These are phyloP conservation scores for Drosophila leonis DNA, from an alignment of 2,888 invertebrate genomes.

Conservation along the genomic window DNA sequence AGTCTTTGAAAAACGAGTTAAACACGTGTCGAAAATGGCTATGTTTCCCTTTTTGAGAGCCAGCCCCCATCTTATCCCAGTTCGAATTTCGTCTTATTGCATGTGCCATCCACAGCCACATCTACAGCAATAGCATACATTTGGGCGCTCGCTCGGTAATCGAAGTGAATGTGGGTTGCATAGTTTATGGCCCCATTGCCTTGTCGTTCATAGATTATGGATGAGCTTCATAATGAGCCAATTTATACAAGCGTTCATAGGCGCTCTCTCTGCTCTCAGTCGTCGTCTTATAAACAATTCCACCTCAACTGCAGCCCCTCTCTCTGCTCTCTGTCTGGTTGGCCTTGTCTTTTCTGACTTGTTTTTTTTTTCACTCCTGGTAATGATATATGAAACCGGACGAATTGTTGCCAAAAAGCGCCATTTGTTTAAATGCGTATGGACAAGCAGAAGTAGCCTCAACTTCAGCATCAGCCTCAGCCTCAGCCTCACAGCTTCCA, in stretches of 20 bases:
- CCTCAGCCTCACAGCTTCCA: slow-evolving; percentile 71
- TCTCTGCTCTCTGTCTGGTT: slow-evolving; percentile 16
- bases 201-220: slow-evolving; percentile 79
- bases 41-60: slow-evolving; percentile 18
- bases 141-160: slow-evolving; percentile 53
- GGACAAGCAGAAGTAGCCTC: slow-evolving; percentile 37
- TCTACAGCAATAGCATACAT: slow-evolving; percentile 48
- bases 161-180: slow-evolving; percentile 67
- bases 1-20: slow-evolving; percentile 79
- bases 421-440: slow-evolving; percentile 73
- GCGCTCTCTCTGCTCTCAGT: slow-evolving; percentile 21
- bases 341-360: slow-evolving; percentile 5
- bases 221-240: slow-evolving; percentile 81
- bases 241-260: slow-evolving; percentile 77
- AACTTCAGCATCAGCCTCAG: slow-evolving; percentile 15
- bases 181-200: slow-evolving; percentile 70
- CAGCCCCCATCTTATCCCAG: not conserved
- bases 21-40: slow-evolving; percentile 80
- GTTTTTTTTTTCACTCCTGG: slow-evolving; percentile 17
- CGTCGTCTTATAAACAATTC: slow-evolving; percentile 67
- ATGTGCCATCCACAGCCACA: slow-evolving; percentile 11
- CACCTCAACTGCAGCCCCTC: slow-evolving; percentile 40
- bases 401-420: slow-evolving; percentile 68
- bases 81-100: slow-evolving; percentile 21
- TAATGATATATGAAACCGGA: slow-evolving; percentile 79